These are phyloP conservation scores for Malacoraja senta DNA, from an alignment of 2,797 vertebrate genomes.

Conservation along the genomic window DNA sequence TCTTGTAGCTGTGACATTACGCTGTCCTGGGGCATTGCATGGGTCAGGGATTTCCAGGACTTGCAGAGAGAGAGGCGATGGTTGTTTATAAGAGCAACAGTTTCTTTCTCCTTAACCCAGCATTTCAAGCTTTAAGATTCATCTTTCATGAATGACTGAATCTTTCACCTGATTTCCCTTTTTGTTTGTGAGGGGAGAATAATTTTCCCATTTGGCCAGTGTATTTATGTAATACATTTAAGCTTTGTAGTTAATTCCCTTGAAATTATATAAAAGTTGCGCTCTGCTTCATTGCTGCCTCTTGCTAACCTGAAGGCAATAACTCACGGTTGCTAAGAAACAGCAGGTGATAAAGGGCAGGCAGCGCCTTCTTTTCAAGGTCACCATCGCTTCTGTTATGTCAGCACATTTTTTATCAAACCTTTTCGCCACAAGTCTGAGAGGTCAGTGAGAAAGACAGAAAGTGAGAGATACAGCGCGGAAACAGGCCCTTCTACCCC, in stretches of 20 bases:
- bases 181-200: background rate
- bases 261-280: background rate
- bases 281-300: background rate
- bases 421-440: background rate
- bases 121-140: no score
- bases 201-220: background rate
- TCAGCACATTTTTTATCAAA: background rate
- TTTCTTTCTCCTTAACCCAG: no score
- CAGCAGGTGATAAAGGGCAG: background rate
- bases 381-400: background rate
- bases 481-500: no score
- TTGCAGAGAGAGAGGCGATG: no score
- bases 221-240: background rate
- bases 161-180: no score
- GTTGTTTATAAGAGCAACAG: no score
- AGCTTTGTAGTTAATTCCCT: background rate
- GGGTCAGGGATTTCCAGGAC: no score
- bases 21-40: no score
- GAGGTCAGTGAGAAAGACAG: background rate
- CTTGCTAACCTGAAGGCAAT: background rate
- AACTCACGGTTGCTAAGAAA: background rate
- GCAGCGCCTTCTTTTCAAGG: slow-evolving; percentile 10
- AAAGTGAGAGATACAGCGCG: no score
- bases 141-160: no score
- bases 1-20: no score